These are phyloP conservation scores for Pipa parva DNA, from an alignment of 2,113 vertebrate genomes.

Conservation along the genomic window DNA sequence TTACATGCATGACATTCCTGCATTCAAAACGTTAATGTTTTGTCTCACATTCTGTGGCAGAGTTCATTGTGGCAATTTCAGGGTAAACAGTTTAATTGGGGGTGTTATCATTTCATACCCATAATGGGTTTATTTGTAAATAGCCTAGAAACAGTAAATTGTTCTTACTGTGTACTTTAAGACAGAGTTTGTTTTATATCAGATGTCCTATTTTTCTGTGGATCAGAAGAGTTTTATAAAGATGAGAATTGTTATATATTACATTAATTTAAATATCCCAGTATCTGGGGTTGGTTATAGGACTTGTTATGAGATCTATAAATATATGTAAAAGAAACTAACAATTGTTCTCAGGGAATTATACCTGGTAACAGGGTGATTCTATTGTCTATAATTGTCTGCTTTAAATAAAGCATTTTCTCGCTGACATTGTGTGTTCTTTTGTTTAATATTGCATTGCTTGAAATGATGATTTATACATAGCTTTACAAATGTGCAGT, in stretches of 20 bases:
- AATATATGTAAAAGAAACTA: constrained; percentile 53
- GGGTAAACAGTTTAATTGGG: background rate
- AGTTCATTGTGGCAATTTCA: constrained; percentile 2
- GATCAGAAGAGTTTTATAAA: constrained; percentile 67
- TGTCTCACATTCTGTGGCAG: background rate
- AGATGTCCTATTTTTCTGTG: constrained; percentile 65
- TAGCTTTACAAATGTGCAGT: too few species aligned
- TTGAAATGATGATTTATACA: too few species aligned
- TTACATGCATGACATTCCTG: too few species aligned
- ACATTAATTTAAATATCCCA: constrained; percentile 77
- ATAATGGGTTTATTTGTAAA: constrained; percentile 88
- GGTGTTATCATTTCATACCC: constrained; percentile 65
- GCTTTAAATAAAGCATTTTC: constrained; percentile 83
- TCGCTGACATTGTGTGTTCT: constrained; percentile 57
- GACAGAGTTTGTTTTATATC: constrained; percentile 36
- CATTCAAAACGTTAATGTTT: too few species aligned
- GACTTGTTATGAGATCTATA: constrained; percentile 48
- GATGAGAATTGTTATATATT: constrained; percentile 54
- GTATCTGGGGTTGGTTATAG: constrained; percentile 73
- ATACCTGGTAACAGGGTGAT: constrained; percentile 69
- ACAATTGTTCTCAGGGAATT: constrained; percentile 84
- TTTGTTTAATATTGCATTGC: background rate
- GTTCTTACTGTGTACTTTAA: constrained; percentile 82
- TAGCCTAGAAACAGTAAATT: constrained; percentile 80
- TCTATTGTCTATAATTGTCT: constrained; percentile 60